phyloP scores from a whole-genome alignment of 2,797 vertebrate genomes.

The Enteromius afrohamiltoni region DNA sequence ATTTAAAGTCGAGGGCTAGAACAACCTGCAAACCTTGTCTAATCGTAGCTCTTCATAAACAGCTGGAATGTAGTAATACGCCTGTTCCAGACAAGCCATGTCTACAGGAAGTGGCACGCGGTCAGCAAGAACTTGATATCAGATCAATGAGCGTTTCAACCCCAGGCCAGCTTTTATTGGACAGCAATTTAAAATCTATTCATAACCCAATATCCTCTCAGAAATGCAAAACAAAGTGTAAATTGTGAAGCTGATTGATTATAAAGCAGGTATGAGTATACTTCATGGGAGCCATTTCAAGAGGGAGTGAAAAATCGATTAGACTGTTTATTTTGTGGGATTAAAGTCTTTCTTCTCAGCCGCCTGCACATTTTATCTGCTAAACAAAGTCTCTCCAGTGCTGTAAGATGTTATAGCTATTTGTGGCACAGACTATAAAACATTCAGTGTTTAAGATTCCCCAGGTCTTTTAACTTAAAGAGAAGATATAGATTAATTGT shows the following conservation, averaged over 20 bases:
- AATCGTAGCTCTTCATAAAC: background rate
- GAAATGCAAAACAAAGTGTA: constrained; percentile 44
- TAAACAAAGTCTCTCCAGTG: constrained; percentile 3
- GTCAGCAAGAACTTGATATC: background rate
- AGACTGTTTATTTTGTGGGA: constrained; percentile 47
- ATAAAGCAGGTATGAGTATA: constrained; percentile 31
- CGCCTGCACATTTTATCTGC: constrained; percentile 18
- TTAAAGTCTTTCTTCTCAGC: constrained; percentile 48
- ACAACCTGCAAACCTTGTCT: background rate
- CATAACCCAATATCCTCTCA: constrained; percentile 35
- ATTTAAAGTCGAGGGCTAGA: background rate
- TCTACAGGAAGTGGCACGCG: constrained; percentile 2
- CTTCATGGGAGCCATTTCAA: constrained; percentile 30
- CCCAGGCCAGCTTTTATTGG: background rate
- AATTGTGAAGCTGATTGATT: constrained; percentile 55
- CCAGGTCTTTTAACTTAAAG: background rate
- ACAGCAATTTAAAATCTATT: constrained; percentile 48
- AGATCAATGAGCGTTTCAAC: constrained; percentile 15
- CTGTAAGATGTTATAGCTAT: constrained; percentile 29
- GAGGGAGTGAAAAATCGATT: constrained; percentile 46
- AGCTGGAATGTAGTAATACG: background rate
- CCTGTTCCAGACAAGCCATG: background rate
- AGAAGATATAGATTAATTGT: background rate
- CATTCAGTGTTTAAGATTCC: constrained; percentile 16
- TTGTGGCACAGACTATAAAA: constrained; percentile 23